phyloP scores from a whole-genome alignment of 2,888 invertebrate species.

The Stenoptilia bipunctidactyla region DNA sequence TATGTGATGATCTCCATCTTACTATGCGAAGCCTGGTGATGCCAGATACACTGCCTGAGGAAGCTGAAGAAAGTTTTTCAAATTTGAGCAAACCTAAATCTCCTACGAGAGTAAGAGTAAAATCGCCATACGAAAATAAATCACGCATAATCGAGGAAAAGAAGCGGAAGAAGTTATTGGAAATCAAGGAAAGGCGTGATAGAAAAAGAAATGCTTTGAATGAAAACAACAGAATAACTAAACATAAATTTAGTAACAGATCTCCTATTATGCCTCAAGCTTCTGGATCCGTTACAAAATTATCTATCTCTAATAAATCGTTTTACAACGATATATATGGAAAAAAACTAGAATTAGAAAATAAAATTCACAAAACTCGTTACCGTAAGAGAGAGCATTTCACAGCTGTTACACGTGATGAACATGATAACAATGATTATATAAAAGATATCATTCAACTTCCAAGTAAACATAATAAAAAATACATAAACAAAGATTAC shows the following conservation, averaged over 20 bases:
- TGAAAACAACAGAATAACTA: conserved; percentile 40
- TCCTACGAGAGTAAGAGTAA: conserved; percentile 35
- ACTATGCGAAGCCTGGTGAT: conserved; percentile 34
- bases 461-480: no score
- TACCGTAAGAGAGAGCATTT: conserved; percentile 18
- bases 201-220: conserved; percentile 40
- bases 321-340: conserved; percentile 62
- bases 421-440: not conserved
- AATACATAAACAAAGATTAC: no score
- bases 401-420: conserved; percentile 10
- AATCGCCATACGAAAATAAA: conserved; percentile 57
- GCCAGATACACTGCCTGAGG: conserved; percentile 30
- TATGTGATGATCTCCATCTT: conserved; percentile 28
- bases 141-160: conserved; percentile 44
- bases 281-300: conserved; percentile 49
- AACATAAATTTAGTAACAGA: conserved; percentile 35
- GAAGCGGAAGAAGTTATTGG: conserved; percentile 45
- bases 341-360: conserved; percentile 18
- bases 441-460: no score
- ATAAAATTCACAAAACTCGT: conserved; percentile 21
- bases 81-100: conserved; percentile 32
- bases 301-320: conserved; percentile 59
- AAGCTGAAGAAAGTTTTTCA: not conserved
- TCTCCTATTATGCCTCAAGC: conserved; percentile 32
- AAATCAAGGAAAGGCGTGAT: conserved; percentile 49